phyloP scores from a whole-genome alignment of 2,797 vertebrate species.

The Acanthis flammea region DNA sequence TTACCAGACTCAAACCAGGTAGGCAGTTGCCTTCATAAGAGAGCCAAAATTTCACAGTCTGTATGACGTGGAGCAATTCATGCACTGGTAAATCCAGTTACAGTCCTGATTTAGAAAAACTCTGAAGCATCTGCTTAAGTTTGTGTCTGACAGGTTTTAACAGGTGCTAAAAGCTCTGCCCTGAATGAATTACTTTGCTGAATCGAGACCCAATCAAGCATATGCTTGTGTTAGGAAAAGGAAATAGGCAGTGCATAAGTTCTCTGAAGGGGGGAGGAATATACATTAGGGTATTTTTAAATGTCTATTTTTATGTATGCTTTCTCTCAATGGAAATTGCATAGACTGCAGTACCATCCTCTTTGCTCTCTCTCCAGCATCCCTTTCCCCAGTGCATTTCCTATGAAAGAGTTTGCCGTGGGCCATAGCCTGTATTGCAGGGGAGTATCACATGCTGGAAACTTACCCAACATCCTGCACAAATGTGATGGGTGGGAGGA shows the following conservation, averaged over 20 bases:
- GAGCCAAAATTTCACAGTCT: neutral
- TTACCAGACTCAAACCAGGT: neutral
- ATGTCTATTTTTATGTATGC: neutral
- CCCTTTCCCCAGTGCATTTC: slow-evolving; percentile 23
- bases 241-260: neutral
- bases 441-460: slow-evolving; percentile 1
- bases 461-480: neutral
- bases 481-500: neutral
- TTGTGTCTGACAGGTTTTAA: slow-evolving; percentile 6
- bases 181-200: neutral
- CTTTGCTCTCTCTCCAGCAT: neutral
- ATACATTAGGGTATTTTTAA: neutral
- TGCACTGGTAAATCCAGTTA: neutral
- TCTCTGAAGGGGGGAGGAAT: neutral
- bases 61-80: neutral
- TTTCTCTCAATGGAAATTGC: neutral
- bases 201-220: neutral
- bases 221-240: neutral
- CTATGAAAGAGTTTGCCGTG: slow-evolving; percentile 15
- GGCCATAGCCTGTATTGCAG: slow-evolving; percentile 23
- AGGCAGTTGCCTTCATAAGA: neutral
- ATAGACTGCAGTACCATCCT: neutral
- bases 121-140: neutral
- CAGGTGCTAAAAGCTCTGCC: slow-evolving; percentile 6
- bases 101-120: neutral